Evolutionary conservation across 2,113 vertebrate species (phyloP).

Genomic region (Seriola rivoliana): DNA sequence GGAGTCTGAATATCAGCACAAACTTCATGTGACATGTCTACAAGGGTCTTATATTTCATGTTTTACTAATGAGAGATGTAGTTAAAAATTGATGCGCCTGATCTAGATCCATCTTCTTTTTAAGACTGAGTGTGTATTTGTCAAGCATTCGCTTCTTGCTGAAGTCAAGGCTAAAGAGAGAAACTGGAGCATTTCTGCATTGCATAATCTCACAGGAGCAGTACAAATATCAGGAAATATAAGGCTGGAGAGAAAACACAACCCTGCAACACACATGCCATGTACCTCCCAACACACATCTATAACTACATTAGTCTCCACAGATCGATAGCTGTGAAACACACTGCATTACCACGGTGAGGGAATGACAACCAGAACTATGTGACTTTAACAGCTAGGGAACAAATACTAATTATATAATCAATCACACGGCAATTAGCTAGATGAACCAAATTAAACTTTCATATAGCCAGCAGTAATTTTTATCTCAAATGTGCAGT

Average conservation of each 20-base stretch:
- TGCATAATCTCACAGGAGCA: conserved; percentile 56
- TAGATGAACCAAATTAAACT: conserved; percentile 73
- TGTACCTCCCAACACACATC: conserved; percentile 1
- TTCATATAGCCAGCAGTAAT: conserved; percentile 75
- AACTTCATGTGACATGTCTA: conserved; percentile 27
- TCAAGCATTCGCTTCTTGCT: conserved; percentile 29
- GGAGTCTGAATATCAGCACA: conserved; percentile 17
- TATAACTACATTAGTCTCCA: conserved; percentile 3
- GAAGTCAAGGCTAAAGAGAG: conserved; percentile 41
- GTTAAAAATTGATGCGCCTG: conserved; percentile 68
- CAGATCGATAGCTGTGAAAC: conserved; percentile 36
- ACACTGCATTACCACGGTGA: conserved; percentile 5
- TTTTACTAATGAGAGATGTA: conserved; percentile 59
- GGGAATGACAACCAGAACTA: conserved; percentile 40
- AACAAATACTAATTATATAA: conserved; percentile 75
- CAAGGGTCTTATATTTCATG: conserved; percentile 52
- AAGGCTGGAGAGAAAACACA: conserved; percentile 34
- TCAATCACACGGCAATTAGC: conserved; percentile 76
- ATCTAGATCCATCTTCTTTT: conserved; percentile 59
- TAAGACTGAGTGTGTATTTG: not conserved
- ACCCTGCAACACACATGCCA: conserved; percentile 1
- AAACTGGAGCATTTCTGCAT: conserved; percentile 59
- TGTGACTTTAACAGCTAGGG: conserved; percentile 48
- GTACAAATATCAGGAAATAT: conserved; percentile 55
- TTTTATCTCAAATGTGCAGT: conserved; percentile 57